These are phyloP conservation scores for Columba guinea DNA, from an alignment of 2,797 vertebrate genomes.

Conservation along the genomic window DNA sequence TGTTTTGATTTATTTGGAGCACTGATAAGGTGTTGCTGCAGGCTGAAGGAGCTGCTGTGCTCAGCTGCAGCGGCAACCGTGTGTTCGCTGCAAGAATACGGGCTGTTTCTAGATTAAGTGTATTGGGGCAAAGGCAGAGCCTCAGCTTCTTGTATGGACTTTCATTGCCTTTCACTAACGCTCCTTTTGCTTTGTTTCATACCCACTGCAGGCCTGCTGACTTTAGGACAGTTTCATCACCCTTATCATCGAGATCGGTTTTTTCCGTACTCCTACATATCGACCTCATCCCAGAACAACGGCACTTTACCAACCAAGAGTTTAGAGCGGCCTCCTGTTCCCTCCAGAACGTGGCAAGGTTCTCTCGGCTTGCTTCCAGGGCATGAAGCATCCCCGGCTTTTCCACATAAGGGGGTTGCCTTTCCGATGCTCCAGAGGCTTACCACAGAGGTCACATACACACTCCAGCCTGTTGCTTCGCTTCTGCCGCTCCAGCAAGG, in stretches of 20 bases:
- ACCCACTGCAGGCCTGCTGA: conserved; percentile 58
- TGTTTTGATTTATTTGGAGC: background rate
- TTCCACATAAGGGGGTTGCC: conserved; percentile 69
- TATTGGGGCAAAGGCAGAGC: too few species aligned
- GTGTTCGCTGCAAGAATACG: background rate
- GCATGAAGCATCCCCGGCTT: conserved; percentile 60
- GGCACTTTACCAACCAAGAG: conserved; percentile 47
- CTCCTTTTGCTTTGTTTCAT: background rate
- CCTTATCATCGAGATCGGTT: conserved; percentile 60
- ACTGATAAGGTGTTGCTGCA: background rate
- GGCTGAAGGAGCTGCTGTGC: background rate
- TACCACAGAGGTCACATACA: conserved; percentile 65
- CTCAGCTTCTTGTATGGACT: background rate
- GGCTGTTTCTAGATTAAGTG: background rate
- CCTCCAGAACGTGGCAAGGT: conserved; percentile 72
- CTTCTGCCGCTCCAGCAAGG: conserved; percentile 69
- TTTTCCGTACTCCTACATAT: conserved; percentile 67
- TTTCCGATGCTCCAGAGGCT: conserved; percentile 65
- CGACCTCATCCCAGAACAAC: conserved; percentile 57
- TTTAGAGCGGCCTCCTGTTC: conserved; percentile 71
- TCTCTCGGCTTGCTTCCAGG: conserved; percentile 70
- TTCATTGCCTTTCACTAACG: background rate
- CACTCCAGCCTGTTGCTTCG: conserved; percentile 60
- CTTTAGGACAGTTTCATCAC: conserved; percentile 62
- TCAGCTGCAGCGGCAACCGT: background rate